phyloP scores from a whole-genome alignment of 2,797 vertebrate genomes.

The Poliocrania exsul region DNA sequence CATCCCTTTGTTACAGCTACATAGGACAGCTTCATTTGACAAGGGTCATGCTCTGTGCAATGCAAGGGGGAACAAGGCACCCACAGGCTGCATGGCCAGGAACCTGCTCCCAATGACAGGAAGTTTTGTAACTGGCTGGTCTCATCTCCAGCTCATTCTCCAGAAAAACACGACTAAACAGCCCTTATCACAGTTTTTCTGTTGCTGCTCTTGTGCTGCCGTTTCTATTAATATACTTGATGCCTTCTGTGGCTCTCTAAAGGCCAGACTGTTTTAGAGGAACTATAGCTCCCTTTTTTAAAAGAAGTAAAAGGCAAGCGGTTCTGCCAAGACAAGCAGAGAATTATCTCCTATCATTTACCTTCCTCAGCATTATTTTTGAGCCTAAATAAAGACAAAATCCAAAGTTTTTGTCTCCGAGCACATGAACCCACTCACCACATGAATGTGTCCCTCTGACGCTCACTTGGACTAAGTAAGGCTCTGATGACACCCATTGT shows the following conservation, averaged over 20 bases:
- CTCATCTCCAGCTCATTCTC: not conserved
- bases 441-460: not conserved
- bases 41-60: rapidly evolving
- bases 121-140: not conserved
- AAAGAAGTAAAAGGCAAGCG: not conserved
- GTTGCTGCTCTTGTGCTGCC: not conserved
- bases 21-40: rapidly evolving
- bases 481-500: not conserved
- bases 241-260: not conserved
- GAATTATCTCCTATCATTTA: not conserved
- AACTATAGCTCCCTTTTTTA: not conserved
- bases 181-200: not conserved
- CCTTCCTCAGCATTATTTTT: not conserved
- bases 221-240: not conserved
- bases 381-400: not conserved
- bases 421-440: not conserved
- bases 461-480: not conserved
- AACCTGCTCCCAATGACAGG: not conserved
- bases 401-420: not conserved
- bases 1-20: not conserved
- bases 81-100: rapidly evolving
- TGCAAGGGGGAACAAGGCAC: not conserved
- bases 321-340: not conserved
- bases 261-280: not conserved
- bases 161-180: not conserved